Evolutionary conservation across 1,140 invertebrate species (phyloP).

Genomic region (Panagrolaimus sp.): DNA sequence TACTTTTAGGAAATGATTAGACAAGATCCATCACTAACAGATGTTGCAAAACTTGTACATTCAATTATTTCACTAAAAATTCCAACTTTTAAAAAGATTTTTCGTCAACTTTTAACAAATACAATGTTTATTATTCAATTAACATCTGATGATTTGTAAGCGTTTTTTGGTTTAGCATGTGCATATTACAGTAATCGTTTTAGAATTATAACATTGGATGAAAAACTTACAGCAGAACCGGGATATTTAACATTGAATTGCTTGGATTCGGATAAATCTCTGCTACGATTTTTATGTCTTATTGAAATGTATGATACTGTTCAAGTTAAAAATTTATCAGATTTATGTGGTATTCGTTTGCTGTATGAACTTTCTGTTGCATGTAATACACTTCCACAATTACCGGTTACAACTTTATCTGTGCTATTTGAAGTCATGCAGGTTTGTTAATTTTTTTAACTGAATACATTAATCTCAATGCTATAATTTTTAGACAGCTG

Average conservation of each 20-base stretch:
- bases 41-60: background rate
- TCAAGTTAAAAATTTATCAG: background rate
- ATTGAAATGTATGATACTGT: background rate
- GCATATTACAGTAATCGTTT: background rate
- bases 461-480: no score
- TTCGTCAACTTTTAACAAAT: background rate
- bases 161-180: background rate
- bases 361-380: background rate
- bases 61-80: background rate
- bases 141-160: slow-evolving; percentile 9
- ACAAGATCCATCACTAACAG: background rate
- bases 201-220: background rate
- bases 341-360: background rate
- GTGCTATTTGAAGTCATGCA: slow-evolving; percentile 1
- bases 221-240: background rate
- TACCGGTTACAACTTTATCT: background rate
- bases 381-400: background rate
- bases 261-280: background rate
- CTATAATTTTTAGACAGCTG: no score
- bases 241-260: background rate
- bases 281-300: background rate
- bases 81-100: background rate
- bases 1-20: slow-evolving; percentile 4
- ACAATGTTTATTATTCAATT: slow-evolving; percentile 4
- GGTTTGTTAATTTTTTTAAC: slow-evolving; percentile 4